Percentiles rank a stretch among this genome's conserved stretches.
Evolutionary conservation across 2,888 invertebrate genomes (phyloP).

Genomic region (Laspeyria flexula): DNA sequence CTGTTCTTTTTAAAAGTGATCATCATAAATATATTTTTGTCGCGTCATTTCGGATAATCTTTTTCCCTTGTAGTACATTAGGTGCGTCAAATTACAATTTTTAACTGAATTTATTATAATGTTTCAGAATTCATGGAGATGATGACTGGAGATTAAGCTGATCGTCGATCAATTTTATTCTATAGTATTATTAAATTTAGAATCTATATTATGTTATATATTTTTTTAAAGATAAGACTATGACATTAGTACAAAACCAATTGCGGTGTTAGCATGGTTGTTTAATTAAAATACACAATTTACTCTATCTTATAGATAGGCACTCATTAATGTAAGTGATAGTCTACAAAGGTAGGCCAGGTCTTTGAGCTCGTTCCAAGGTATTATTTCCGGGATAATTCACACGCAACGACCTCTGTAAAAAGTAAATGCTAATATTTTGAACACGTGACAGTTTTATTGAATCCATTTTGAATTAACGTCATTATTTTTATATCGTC

Average conservation of each 20-base stretch:
- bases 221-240: conserved; percentile 67
- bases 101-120: conserved; percentile 33
- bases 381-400: conserved; percentile 81
- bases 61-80: no score
- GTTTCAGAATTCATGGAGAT: conserved; percentile 96
- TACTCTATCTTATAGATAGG: conserved; percentile 80
- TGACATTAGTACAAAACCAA: conserved; percentile 75
- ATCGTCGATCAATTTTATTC: conserved; percentile 42
- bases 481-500: conserved; percentile 31
- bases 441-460: conserved; percentile 65
- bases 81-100: background rate
- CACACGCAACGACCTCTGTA: conserved; percentile 59
- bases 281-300: conserved; percentile 50
- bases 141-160: conserved; percentile 94
- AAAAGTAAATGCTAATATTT: conserved; percentile 75
- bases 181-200: conserved; percentile 68
- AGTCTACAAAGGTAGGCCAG: conserved; percentile 51
- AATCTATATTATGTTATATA: conserved; percentile 62
- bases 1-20: no score
- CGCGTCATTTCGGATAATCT: no score
- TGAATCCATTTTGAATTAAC: conserved; percentile 26
- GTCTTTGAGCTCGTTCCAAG: conserved; percentile 63
- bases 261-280: conserved; percentile 80
- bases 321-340: conserved; percentile 50
- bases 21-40: no score